Conservation (phyloP, 1,140 invertebrate genomes). For the Orchesella cincta region DNA sequence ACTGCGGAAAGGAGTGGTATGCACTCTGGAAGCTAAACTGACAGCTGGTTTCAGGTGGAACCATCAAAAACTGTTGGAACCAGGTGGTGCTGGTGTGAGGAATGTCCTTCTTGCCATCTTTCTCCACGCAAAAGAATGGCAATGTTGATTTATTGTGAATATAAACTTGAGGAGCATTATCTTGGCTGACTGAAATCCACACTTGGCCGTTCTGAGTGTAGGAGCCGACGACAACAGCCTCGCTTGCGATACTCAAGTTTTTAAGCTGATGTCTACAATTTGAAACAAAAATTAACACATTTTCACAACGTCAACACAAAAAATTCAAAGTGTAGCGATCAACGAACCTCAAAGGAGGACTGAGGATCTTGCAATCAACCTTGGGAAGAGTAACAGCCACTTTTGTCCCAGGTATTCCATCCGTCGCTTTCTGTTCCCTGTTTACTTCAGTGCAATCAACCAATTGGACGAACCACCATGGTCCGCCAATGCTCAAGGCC, state of each 20-base stretch:
- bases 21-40: conserved; percentile 6
- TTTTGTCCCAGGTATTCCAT: conserved; percentile 40
- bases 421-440: conserved; percentile 34
- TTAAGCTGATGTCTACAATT: conserved; percentile 25
- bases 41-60: conserved; percentile 21
- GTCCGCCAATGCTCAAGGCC: conserved; percentile 38
- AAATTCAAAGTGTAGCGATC: no score
- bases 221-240: conserved; percentile 40
- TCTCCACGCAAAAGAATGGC: conserved; percentile 35
- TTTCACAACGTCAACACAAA: background rate
- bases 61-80: conserved; percentile 41
- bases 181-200: conserved; percentile 42
- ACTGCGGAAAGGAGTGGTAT: background rate
- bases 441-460: conserved; percentile 43
- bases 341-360: no score
- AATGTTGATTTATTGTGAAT: conserved; percentile 34
- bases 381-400: conserved; percentile 41
- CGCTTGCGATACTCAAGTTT: conserved; percentile 6
- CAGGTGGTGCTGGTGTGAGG: conserved; percentile 37
- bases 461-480: conserved; percentile 48
- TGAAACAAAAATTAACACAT: background rate
- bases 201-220: conserved; percentile 49
- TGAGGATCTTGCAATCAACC: background rate
- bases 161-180: conserved; percentile 39
- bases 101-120: background rate